These are phyloP conservation scores for Gephyroberyx darwinii DNA, from an alignment of 2,797 vertebrate species.

Conservation along the genomic window DNA sequence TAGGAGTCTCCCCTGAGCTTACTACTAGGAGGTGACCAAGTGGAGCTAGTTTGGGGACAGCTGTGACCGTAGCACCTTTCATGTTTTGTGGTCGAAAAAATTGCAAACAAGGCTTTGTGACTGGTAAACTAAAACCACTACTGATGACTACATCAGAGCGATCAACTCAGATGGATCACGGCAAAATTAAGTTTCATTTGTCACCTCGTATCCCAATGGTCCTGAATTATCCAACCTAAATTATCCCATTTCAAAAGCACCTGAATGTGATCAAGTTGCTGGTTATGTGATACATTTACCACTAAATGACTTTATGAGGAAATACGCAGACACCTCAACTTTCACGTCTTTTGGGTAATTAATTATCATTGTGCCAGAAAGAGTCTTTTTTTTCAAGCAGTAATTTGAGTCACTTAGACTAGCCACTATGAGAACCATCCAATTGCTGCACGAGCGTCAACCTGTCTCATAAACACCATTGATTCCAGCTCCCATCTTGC, in stretches of 20 bases:
- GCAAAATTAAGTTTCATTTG: too few species aligned
- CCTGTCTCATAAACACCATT: not conserved
- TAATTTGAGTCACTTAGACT: slow-evolving; percentile 18
- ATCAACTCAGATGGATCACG: not conserved
- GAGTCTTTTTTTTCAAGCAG: not conserved
- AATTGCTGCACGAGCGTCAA: not conserved
- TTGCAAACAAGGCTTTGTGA: not conserved
- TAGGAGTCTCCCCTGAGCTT: slow-evolving; percentile 7
- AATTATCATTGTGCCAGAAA: slow-evolving; percentile 4
- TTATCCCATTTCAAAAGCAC: slow-evolving; percentile 10
- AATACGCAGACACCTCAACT: not conserved
- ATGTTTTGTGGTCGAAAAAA: not conserved
- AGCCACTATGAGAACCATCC: slow-evolving; percentile 15
- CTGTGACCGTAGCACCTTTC: not conserved
- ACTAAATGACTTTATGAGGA: slow-evolving; percentile 18
- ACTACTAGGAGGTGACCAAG: not conserved
- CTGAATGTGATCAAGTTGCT: slow-evolving; percentile 17
- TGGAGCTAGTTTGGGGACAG: not conserved
- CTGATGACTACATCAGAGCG: not conserved
- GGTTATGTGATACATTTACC: slow-evolving; percentile 10
- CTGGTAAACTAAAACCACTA: not conserved
- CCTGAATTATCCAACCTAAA: not conserved
- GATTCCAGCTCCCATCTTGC: not conserved
- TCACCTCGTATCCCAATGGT: too few species aligned
- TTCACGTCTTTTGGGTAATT: slow-evolving; percentile 17